Conservation (phyloP, 2,797 vertebrate genomes). For the Arctocebus calabarensis region DNA sequence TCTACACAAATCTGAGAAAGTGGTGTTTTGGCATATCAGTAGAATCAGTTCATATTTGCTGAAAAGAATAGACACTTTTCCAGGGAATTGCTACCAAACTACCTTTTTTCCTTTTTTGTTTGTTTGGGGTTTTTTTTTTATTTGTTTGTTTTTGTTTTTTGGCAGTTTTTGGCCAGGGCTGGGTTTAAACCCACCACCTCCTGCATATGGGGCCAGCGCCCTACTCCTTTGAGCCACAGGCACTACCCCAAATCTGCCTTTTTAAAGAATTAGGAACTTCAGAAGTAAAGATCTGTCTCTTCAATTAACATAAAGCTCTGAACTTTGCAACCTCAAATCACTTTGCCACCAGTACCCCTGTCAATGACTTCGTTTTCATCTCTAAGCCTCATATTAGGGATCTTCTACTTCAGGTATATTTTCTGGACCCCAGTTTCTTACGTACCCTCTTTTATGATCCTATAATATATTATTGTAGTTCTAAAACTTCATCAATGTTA, state of each 20-base stretch:
- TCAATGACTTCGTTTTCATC: neutral
- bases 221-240: too few species aligned
- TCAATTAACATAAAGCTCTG: conserved; percentile 1
- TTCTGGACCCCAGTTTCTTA: neutral
- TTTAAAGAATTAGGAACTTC: conserved; percentile 47
- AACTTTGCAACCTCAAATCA: neutral
- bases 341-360: neutral
- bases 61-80: neutral
- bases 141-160: too few species aligned
- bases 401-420: neutral
- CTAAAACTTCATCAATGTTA: neutral
- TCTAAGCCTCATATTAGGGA: neutral
- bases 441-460: neutral
- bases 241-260: neutral
- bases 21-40: neutral
- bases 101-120: neutral
- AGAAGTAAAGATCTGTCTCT: neutral
- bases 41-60: conserved; percentile 18
- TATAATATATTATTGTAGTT: neutral
- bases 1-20: conserved; percentile 31
- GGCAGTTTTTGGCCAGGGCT: too few species aligned
- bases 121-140: too few species aligned
- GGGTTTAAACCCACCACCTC: too few species aligned
- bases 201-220: too few species aligned
- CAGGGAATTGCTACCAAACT: neutral